A percentile compares a stretch with the other conserved stretches of the same genome.
Conservation (phyloP, 1,140 invertebrate species). For the Zaprionus inermis region DNA sequence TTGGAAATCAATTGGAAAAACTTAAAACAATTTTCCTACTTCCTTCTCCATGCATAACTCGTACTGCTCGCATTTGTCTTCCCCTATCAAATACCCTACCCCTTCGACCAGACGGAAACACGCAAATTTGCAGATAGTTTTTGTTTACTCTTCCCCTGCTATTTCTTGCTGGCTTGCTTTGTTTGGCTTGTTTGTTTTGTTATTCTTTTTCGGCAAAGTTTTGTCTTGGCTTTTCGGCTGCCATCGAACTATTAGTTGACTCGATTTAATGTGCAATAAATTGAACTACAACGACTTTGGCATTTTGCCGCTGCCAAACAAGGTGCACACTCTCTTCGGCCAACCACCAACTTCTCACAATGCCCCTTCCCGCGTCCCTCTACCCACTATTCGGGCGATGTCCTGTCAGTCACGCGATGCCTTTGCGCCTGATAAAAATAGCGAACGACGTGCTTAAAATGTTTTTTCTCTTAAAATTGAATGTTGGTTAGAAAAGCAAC, state of each 20-base stretch:
- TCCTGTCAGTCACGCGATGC: conserved; percentile 63
- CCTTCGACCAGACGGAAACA: conserved; percentile 21
- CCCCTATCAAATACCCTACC: not conserved
- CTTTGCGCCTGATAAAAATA: conserved; percentile 67
- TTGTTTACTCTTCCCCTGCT: conserved; percentile 24
- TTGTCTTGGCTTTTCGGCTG: conserved; percentile 57
- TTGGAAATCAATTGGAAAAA: conserved; percentile 13
- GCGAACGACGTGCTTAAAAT: conserved; percentile 59
- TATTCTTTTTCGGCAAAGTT: conserved; percentile 49
- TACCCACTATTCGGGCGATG: not conserved
- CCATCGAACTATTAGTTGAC: conserved; percentile 70
- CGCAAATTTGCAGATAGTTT: conserved; percentile 57
- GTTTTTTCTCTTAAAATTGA: conserved; percentile 72
- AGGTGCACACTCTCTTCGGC: conserved; percentile 4
- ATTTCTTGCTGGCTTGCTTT: conserved; percentile 19
- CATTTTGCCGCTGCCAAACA: conserved; percentile 33
- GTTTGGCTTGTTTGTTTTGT: conserved; percentile 30
- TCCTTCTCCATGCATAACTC: conserved; percentile 20
- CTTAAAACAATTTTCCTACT: conserved; percentile 15
- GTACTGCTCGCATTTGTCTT: conserved; percentile 9
- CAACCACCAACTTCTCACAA: not conserved
- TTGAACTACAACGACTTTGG: conserved; percentile 58
- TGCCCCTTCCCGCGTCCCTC: not conserved
- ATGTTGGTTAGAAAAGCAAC: conserved; percentile 79
- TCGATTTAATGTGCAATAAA: conserved; percentile 74